Conservation (phyloP, 2,888 invertebrate genomes). For the Drosophila setosimentum region DNA sequence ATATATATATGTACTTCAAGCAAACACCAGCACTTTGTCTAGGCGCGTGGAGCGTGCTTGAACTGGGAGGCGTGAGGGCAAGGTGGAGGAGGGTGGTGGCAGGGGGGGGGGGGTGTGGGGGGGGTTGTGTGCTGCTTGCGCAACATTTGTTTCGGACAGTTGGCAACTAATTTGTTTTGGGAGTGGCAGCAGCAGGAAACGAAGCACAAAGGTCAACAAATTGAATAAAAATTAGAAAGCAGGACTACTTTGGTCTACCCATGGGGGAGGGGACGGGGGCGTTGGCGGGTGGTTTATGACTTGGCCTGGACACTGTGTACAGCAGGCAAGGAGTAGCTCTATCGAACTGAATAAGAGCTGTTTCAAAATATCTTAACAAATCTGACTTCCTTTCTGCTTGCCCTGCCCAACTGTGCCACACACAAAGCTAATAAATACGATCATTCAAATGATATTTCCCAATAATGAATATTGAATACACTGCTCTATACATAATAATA, state of each 20-base stretch:
- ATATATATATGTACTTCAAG: not conserved
- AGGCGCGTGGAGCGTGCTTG: too few species aligned
- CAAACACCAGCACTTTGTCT: not conserved
- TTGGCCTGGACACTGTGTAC: too few species aligned
- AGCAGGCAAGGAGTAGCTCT: not conserved
- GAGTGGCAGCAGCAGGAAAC: constrained; percentile 28
- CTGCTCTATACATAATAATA: too few species aligned
- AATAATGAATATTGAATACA: not conserved
- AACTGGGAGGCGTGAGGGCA: too few species aligned
- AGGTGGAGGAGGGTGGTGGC: too few species aligned
- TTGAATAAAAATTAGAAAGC: constrained; percentile 54
- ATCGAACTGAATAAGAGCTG: not conserved
- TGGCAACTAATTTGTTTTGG: constrained; percentile 76
- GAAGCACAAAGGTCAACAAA: constrained; percentile 60
- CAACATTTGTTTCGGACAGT: constrained; percentile 79
- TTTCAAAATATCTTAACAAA: not conserved
- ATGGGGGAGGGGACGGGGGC: too few species aligned
- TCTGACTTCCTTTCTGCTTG: not conserved
- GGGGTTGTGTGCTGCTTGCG: constrained; percentile 7
- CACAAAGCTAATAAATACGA: not conserved
- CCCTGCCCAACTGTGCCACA: not conserved
- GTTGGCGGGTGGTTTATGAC: too few species aligned
- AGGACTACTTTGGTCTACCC: too few species aligned
- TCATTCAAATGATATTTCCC: not conserved
- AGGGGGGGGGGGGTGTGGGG: too few species aligned